Evolutionary conservation across 2,888 invertebrate genomes (phyloP), one percentile per base, ranked within the genome.

Genomic region (Rugalucina vietnamica): DNA sequence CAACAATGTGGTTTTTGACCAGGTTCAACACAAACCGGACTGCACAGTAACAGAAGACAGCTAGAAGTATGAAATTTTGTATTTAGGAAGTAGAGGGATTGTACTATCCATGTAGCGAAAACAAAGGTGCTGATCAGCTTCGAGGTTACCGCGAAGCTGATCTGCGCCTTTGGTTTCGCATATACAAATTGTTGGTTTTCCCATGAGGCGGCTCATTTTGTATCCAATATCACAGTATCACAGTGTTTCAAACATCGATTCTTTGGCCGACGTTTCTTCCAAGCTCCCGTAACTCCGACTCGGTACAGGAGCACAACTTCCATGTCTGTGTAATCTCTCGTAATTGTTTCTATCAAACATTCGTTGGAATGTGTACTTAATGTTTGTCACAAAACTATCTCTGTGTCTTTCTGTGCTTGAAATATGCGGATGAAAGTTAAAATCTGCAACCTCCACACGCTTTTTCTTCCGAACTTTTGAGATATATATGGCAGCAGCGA

Each of bases 351-450:
- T 37, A 3, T 24, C 3, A 29, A 72, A 72, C 71, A 71, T 36
- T 39, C 75, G 10, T 8, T 57, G 57, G 32, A 76, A 54, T 24
- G 39, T 24, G 21, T 12, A 60, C 12, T 27, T 76, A 18, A 60
- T 36, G 21, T 76, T 60, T n/a, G 21, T 2, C 8, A 34, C 34
- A 49, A 65, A 27, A 57, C 37, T 37, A 0, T 60, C 8, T 27
- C 69, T 76, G 32, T 36, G n/a, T 12, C 65, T 34, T 12, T 54
- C 70, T 50, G 71, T 81, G 18, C 71, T 76, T n/a, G 76, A 75
- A 24, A 88, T 74, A 5, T 81, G 65, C 2, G 91, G 92, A 81
- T 91, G 91, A 77, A 92, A 92, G 70, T 92, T 90, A 90, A 92
- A 92, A 73, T 92, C 90, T n/a, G 92, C 92, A 24, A 89, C 89